Evolutionary conservation across 1,140 invertebrate genomes (phyloP).

Genomic region (Conus betulinus): DNA sequence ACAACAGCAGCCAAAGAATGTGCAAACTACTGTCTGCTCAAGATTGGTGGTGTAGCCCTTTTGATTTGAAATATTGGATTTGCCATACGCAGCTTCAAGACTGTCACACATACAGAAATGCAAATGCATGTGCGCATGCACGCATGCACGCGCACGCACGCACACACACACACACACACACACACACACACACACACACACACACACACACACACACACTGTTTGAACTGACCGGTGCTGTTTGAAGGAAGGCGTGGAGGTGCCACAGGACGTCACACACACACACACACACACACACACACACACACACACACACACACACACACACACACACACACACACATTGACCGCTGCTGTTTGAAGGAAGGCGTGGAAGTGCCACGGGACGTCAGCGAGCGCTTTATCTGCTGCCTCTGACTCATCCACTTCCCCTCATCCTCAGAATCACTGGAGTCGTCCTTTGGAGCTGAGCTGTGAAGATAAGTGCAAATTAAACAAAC

Average conservation of each 20-base stretch:
- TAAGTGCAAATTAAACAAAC: too few relatives aligned
- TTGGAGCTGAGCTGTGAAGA: neutral
- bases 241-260: slow-evolving; percentile 19
- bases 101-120: neutral
- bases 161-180: too few relatives aligned
- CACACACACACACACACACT: slow-evolving; percentile 6
- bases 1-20: too few relatives aligned
- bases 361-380: slow-evolving; percentile 34
- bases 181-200: too few relatives aligned
- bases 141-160: neutral
- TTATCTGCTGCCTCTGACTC: slow-evolving; percentile 61
- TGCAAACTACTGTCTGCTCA: too few relatives aligned
- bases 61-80: too few relatives aligned
- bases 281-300: slow-evolving; percentile 20
- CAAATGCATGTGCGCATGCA: neutral
- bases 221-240: slow-evolving; percentile 4
- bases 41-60: too few relatives aligned
- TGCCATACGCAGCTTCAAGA: too few relatives aligned
- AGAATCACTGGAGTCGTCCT: slow-evolving; percentile 54
- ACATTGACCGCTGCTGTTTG: slow-evolving; percentile 23
- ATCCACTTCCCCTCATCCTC: slow-evolving; percentile 62
- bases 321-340: slow-evolving; percentile 6
- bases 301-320: slow-evolving; percentile 1
- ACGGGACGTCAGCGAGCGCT: slow-evolving; percentile 48
- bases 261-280: slow-evolving; percentile 43